A percentile compares a stretch with the other conserved stretches of the same genome.
These are phyloP conservation scores for Centruroides vittatus DNA, from an alignment of 1,140 invertebrate species.

Conservation along the genomic window DNA sequence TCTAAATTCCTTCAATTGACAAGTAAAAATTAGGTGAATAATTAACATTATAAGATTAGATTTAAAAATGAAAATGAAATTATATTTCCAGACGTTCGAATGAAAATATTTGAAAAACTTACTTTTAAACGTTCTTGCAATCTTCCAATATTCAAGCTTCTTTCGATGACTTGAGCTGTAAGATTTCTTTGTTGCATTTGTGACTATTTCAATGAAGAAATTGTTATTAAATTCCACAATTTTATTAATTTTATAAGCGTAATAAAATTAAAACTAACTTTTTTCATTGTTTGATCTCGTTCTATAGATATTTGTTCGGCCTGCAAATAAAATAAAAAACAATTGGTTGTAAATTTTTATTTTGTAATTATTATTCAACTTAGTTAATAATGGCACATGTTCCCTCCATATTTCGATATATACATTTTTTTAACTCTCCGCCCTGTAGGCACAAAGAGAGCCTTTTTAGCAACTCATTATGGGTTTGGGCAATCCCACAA, in stretches of 20 bases:
- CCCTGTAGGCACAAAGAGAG: not conserved
- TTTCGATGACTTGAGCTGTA: not conserved
- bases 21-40: not conserved
- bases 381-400: too few species aligned
- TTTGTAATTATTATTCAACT: too few species aligned
- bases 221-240: not conserved
- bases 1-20: not conserved
- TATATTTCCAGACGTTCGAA: too few species aligned
- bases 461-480: too few species aligned
- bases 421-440: too few species aligned
- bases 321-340: not conserved
- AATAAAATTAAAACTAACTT: not conserved
- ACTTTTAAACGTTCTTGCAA: conserved; percentile 8
- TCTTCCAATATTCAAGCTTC: conserved; percentile 9
- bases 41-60: not conserved
- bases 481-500: too few species aligned
- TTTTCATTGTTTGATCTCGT: not conserved
- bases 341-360: not conserved
- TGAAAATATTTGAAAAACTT: not conserved
- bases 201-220: not conserved
- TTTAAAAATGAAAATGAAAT: too few species aligned
- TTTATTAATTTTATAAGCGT: not conserved
- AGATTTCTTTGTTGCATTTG: conserved; percentile 5
- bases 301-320: conserved; percentile 2
- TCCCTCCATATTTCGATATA: too few species aligned